phyloP scores from a whole-genome alignment of 2,113 vertebrate genomes.

The Promerops cafer region DNA sequence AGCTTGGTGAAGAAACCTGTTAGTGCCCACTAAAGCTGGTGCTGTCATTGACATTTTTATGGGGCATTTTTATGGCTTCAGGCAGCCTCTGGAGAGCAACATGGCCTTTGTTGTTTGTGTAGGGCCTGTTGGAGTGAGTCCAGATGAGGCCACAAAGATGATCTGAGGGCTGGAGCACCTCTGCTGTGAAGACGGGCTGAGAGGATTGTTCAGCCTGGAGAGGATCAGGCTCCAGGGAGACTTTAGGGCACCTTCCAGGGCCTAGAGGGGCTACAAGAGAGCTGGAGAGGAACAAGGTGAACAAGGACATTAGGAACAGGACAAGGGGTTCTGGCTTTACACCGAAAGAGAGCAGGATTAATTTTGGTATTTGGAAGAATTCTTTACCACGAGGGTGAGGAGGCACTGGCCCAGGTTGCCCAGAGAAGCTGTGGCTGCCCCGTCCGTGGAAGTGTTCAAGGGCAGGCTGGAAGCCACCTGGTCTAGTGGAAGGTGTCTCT shows the following conservation, averaged over 20 bases:
- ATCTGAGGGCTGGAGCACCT: neutral
- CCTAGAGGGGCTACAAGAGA: neutral
- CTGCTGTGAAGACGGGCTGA: neutral
- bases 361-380: neutral
- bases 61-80: neutral
- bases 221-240: neutral
- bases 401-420: neutral
- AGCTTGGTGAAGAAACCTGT: neutral
- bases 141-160: neutral
- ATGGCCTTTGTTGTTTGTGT: fast-evolving
- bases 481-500: neutral
- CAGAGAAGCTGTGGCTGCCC: neutral
- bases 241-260: neutral
- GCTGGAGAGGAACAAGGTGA: neutral
- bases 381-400: fast-evolving
- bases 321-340: neutral
- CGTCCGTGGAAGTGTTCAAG: neutral
- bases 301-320: neutral
- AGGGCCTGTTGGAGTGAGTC: neutral
- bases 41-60: fast-evolving
- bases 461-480: neutral
- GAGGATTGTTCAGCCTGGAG: neutral
- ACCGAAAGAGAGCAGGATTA: neutral
- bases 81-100: neutral
- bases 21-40: neutral